A percentile compares a stretch with the other conserved stretches of the same genome.
Conservation (phyloP, 2,797 vertebrate species). For the Cephalopachus bancanus region DNA sequence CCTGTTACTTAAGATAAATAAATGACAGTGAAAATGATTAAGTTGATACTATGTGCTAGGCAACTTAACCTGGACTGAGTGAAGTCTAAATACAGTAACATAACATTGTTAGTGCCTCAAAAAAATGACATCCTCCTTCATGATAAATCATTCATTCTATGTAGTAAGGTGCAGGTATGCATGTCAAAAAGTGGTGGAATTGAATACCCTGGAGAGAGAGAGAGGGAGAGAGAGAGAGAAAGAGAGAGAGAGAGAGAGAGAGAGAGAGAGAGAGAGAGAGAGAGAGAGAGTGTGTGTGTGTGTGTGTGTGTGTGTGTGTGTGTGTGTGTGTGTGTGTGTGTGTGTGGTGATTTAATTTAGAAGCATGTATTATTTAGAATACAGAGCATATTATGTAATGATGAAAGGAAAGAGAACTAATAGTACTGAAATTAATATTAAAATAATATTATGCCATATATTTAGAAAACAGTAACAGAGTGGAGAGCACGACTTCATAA, state of each 20-base stretch:
- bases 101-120: neutral
- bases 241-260: neutral
- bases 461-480: neutral
- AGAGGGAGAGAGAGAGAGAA: neutral
- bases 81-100: neutral
- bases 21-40: neutral
- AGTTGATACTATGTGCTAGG: neutral
- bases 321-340: neutral
- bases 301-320: accelerated
- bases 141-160: neutral
- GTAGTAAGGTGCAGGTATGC: neutral
- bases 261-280: neutral
- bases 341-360: neutral
- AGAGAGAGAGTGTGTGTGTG: neutral
- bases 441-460: neutral
- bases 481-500: neutral
- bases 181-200: neutral
- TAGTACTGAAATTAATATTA: neutral
- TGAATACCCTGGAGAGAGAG: neutral
- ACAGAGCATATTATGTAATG: neutral
- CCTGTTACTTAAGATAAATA: neutral
- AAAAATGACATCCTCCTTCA: neutral
- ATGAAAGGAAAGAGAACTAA: neutral
- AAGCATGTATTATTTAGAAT: neutral
- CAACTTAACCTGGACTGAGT: neutral